Evolutionary conservation across 2,888 invertebrate species (phyloP).

Genomic region (Polylopha cassiicola): DNA sequence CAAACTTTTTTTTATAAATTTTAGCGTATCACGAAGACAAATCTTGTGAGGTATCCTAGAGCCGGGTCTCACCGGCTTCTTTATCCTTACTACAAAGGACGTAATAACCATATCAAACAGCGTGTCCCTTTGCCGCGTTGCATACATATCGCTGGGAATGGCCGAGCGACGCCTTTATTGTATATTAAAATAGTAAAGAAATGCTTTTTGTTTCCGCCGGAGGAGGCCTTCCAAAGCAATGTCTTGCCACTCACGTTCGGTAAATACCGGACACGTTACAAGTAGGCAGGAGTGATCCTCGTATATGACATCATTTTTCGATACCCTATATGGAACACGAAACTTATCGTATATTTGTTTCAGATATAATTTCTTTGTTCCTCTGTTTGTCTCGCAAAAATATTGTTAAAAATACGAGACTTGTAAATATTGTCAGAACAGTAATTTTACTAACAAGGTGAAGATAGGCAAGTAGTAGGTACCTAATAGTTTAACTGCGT

Average conservation of each 20-base stretch:
- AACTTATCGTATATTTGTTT: slow-evolving; percentile 27
- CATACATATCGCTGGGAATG: slow-evolving; percentile 65
- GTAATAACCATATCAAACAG: slow-evolving; percentile 77
- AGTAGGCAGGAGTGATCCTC: slow-evolving; percentile 23
- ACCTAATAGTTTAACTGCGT: slow-evolving; percentile 16
- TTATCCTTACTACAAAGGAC: slow-evolving; percentile 69
- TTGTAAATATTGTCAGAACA: too few species aligned
- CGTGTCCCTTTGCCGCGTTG: slow-evolving; percentile 69
- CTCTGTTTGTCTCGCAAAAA: slow-evolving; percentile 10
- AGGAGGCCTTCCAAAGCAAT: slow-evolving; percentile 60
- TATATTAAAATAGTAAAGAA: slow-evolving; percentile 67
- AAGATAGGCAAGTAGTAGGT: background rate
- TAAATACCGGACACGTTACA: slow-evolving; percentile 48
- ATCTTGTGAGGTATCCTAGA: slow-evolving; percentile 55
- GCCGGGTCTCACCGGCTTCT: slow-evolving; percentile 56
- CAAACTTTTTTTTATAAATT: slow-evolving; percentile 53
- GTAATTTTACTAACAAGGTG: too few species aligned
- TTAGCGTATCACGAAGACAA: slow-evolving; percentile 73
- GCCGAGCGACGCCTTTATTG: slow-evolving; percentile 51
- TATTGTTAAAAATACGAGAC: slow-evolving; percentile 2
- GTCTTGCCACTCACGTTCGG: slow-evolving; percentile 40
- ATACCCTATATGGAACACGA: slow-evolving; percentile 27
- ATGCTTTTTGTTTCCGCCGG: slow-evolving; percentile 68
- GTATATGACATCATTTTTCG: slow-evolving; percentile 21
- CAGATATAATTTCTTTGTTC: slow-evolving; percentile 20